A percentile compares a stretch with the other conserved stretches of the same genome.
phyloP scores from a whole-genome alignment of 1,140 invertebrate genomes.

The Argopecten irradians region DNA sequence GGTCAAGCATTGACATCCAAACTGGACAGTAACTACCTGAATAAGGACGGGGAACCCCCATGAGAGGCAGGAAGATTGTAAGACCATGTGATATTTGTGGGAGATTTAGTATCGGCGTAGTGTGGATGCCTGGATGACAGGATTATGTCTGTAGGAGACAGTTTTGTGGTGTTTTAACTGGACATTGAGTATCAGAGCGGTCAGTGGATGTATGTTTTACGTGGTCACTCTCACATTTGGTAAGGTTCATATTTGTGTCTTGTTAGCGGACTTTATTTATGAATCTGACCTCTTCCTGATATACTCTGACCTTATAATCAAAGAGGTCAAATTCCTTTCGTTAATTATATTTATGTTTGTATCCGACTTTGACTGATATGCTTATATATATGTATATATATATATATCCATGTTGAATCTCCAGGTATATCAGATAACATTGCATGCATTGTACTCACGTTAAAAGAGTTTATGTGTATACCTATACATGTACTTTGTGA shows the following conservation, averaged over 20 bases:
- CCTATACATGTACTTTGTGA: too few species aligned
- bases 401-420: too few species aligned
- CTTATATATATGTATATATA: neutral
- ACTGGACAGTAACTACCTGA: neutral
- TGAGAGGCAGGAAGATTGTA: neutral
- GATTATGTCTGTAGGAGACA: neutral
- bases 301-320: neutral
- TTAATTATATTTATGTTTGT: neutral
- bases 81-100: neutral
- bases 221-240: slow-evolving; percentile 5
- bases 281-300: neutral
- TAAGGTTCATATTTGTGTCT: neutral
- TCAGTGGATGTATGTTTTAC: neutral
- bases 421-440: too few species aligned
- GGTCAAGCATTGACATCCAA: neutral
- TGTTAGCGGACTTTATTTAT: neutral
- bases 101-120: neutral
- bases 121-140: neutral
- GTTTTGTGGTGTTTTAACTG: slow-evolving; percentile 10
- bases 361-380: neutral
- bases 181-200: neutral
- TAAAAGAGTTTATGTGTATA: too few species aligned
- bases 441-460: too few species aligned
- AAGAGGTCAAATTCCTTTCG: slow-evolving; percentile 8
- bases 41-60: neutral